Base-by-base conservation (phyloP, 2,113 vertebrate genomes). In the Macquaria australasica region DNA sequence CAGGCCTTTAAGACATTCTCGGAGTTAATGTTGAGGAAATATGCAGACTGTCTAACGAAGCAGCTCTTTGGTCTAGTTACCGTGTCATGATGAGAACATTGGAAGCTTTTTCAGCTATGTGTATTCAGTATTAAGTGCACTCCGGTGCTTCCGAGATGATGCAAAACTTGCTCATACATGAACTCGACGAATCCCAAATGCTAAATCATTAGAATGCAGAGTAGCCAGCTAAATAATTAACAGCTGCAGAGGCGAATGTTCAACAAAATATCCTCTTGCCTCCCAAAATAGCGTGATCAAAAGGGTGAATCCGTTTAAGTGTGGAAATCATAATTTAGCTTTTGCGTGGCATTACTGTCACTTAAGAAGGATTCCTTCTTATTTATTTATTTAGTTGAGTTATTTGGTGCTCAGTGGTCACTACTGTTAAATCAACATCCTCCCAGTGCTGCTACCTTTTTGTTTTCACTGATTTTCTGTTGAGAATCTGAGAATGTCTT, bases 161-260 rank as follows among this genome's bases (percentile, higher is more conserved):
- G 77, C 80, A 79, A 70, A 18, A 70, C 48, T 83, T 59, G 62
- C 73, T 76, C 64, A 58, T n/a, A n/a, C 68, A 71, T 77, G 62
- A 72, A 34, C 58, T 56, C 5, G 0, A 39, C 16, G 48, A 85
- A 82, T 25, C 25, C 37, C 31, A 25, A n/a, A 83, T 7, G 15
- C 67, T 56, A 56, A 73, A 56, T 84, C 37, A 86, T 84, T 87
- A 78, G 53, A 64, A 81, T 82, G 43, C 60, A 74, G 37, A 34
- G 48, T 56, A 58, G 25, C 64, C 41, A 7, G 41, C 45, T 69
- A 69, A 79, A 85, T 85, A 72, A 83, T 81, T 58, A 78, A 73
- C 37, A 71, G 55, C 62, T 62, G 59, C 15, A 59, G 55, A 87
- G 79, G 63, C 63, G 53, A 45, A 71, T 37, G 62, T 51, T 83